These are phyloP conservation scores for Tokudaia tokunoshimensis DNA, from an alignment of 2,797 vertebrate species.

Conservation along the genomic window DNA sequence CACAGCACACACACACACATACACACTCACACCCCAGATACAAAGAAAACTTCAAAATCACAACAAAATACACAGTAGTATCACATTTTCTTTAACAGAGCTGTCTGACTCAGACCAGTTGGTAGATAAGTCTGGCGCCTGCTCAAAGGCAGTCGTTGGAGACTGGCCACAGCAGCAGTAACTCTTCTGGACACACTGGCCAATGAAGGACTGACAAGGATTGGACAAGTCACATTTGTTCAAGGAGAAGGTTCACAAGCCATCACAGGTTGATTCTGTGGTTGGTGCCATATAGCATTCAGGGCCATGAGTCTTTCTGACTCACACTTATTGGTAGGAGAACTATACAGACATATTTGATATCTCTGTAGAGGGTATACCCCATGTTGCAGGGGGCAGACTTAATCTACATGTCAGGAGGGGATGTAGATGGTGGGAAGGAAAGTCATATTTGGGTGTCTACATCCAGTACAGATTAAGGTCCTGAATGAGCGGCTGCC, in stretches of 20 bases:
- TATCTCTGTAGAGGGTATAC: background rate
- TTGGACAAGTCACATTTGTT: background rate
- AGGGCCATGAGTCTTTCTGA: background rate
- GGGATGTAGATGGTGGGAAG: background rate
- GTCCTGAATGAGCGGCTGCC: background rate
- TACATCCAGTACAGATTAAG: background rate
- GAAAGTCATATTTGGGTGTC: background rate
- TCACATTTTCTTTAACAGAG: background rate
- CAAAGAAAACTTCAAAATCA: background rate
- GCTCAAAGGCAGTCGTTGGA: background rate
- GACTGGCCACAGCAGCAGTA: background rate
- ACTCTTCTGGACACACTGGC: no score
- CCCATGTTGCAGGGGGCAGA: background rate
- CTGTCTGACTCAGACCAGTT: background rate
- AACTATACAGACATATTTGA: background rate
- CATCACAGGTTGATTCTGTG: background rate
- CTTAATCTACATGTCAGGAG: background rate
- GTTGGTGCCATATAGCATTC: rapidly evolving
- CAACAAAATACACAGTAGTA: background rate
- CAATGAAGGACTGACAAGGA: background rate
- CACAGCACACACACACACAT: no score
- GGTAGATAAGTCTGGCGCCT: background rate
- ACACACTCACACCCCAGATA: background rate
- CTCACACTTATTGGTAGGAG: background rate
- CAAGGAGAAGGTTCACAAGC: background rate